Conservation (phyloP, 2,113 vertebrate species). For the Solenodon paradoxus region DNA sequence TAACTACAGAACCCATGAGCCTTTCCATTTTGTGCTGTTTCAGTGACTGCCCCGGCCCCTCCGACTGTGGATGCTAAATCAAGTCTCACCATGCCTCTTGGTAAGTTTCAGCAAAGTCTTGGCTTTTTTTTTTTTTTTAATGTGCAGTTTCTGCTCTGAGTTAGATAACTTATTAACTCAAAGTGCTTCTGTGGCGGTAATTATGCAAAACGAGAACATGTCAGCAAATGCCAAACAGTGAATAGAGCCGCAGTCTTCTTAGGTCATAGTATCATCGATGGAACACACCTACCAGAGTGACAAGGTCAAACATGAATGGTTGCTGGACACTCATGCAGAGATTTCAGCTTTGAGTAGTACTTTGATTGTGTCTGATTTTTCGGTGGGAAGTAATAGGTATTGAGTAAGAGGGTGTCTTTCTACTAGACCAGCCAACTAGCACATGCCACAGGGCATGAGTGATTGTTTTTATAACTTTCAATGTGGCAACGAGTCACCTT, state of each 20-base stretch:
- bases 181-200: not conserved
- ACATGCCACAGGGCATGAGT: constrained; percentile 36
- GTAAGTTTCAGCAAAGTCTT: constrained; percentile 52
- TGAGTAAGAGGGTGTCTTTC: constrained; percentile 18
- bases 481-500: constrained; percentile 33
- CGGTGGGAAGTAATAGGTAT: not conserved
- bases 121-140: not conserved
- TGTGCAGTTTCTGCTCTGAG: not conserved
- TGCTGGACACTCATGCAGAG: not conserved
- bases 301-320: not conserved
- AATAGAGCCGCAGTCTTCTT: not conserved
- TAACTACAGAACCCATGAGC: not conserved
- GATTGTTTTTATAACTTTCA: constrained; percentile 72
- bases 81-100: constrained; percentile 39
- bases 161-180: constrained; percentile 68
- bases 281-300: not conserved
- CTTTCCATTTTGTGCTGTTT: constrained; percentile 37
- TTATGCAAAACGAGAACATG: not conserved
- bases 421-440: constrained; percentile 46
- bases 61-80: constrained; percentile 46
- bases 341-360: not conserved
- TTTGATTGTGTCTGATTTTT: not conserved
- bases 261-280: not conserved
- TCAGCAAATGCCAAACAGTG: not conserved
- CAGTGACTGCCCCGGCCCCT: constrained; percentile 43